Evolutionary conservation across 2,113 vertebrate species (phyloP).

Genomic region (Progne subis): DNA sequence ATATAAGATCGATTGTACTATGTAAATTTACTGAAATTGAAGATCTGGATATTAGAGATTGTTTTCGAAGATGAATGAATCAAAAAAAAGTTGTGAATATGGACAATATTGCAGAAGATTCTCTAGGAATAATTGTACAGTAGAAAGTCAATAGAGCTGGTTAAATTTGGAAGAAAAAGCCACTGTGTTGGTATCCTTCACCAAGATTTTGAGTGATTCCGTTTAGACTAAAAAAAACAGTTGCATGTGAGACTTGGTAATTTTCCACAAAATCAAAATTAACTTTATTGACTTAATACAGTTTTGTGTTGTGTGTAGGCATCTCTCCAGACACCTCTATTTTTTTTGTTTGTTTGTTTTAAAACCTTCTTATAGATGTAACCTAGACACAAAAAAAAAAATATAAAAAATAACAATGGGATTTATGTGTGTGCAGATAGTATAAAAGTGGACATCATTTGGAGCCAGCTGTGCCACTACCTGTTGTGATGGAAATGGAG

Average conservation of each 20-base stretch:
- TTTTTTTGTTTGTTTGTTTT: background rate
- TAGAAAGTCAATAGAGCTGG: background rate
- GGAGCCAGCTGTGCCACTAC: background rate
- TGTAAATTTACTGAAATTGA: background rate
- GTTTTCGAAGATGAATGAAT: background rate
- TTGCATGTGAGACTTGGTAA: background rate
- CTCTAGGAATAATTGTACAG: background rate
- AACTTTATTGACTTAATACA: background rate
- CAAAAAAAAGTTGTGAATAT: background rate
- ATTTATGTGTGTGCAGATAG: background rate
- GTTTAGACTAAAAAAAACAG: background rate
- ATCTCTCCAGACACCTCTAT: background rate
- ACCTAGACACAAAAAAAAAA: background rate
- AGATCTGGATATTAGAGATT: background rate
- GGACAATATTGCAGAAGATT: background rate
- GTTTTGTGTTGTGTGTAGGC: background rate
- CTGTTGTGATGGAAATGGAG: constrained; percentile 8
- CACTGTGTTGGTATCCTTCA: background rate
- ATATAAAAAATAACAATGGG: background rate
- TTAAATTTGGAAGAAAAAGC: background rate
- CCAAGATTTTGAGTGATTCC: background rate
- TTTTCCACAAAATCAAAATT: background rate
- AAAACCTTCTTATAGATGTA: background rate
- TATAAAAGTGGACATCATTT: background rate
- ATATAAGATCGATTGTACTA: background rate